Evolutionary conservation across 2,797 vertebrate genomes (phyloP), one percentile per base, ranked within the genome.

Genomic region (Sciaenops ocellatus): DNA sequence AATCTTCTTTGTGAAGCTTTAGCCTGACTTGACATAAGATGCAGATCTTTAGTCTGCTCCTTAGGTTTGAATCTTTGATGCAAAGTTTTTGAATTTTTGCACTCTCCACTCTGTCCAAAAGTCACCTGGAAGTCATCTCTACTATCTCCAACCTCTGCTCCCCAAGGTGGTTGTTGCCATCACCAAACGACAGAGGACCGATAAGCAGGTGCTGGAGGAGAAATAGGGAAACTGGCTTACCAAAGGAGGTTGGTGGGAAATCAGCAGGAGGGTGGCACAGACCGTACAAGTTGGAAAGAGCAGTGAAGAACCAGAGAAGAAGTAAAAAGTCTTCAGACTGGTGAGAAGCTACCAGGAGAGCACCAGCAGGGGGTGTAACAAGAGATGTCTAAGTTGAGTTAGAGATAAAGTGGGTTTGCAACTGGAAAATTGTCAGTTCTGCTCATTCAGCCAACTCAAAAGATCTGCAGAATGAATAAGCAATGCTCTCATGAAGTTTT

Each of bases 391-490:
- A 55, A 75, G 47, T 84, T 68, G 73, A 78, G 69, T 71, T 77
- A 16, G 68, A 79, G 30, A 38, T 10, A 7, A 38, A 50, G 60
- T 5, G 52, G 71, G 30, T 78, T 77, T 5, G 4, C 66, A 73
- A 85, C 51, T 80, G 51, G 55, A 72, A 76, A 46, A 61, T 63
- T 79, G 76, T 77, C 82, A 78, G 52, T 26, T 87, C 55, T 47
- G 71, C 56, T 89, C 74, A 72, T 60, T 80, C 41, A 74, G 38
- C 73, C 55, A 66, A 71, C 71, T 80, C 54, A 41, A 72, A 78
- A 64, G 34, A 69, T 56, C 67, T 81, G 59, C 52, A 46, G 60
- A 59, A 69, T 85, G 50, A 87, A 86, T 76, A 78, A 81, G 42
- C 69, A 60, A 86, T 71, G 57, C 65, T 69, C 59, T 83, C 67